These are phyloP conservation scores for Emmelina monodactyla DNA, from an alignment of 2,888 invertebrate species.

Conservation along the genomic window DNA sequence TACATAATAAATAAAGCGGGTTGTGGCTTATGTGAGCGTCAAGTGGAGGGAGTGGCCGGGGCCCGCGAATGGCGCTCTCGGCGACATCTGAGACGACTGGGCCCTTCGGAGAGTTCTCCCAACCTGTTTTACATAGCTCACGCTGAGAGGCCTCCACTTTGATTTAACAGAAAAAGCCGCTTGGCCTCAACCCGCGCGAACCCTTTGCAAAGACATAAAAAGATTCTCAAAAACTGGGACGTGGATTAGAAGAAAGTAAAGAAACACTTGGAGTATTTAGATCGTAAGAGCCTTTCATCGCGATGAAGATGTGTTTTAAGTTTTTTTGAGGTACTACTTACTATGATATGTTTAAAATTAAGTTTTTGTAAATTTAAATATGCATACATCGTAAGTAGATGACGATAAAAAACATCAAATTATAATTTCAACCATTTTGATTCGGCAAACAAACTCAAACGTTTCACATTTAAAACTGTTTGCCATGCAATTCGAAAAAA, in stretches of 20 bases:
- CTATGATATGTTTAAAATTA: no score
- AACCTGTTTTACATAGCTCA: slow-evolving; percentile 63
- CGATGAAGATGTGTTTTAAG: no score
- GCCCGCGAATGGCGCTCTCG: slow-evolving; percentile 57
- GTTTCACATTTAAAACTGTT: background rate
- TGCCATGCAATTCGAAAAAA: slow-evolving; percentile 10
- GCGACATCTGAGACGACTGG: slow-evolving; percentile 61
- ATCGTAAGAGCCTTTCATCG: no score
- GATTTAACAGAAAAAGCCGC: slow-evolving; percentile 60
- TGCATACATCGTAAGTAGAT: no score
- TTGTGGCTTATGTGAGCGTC: slow-evolving; percentile 60
- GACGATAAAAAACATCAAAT: no score
- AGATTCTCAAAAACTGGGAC: slow-evolving; percentile 26
- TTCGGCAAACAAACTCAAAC: no score
- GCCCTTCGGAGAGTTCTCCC: slow-evolving; percentile 56
- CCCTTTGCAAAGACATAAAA: slow-evolving; percentile 28
- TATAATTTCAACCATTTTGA: no score
- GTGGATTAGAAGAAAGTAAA: slow-evolving; percentile 7
- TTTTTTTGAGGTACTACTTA: no score
- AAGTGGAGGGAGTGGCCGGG: slow-evolving; percentile 63
- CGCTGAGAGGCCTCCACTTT: slow-evolving; percentile 58
- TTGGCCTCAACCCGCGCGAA: slow-evolving; percentile 37
- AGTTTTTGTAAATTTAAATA: no score
- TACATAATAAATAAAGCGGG: slow-evolving; percentile 65
- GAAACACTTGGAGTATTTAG: no score